Evolutionary conservation across 2,888 invertebrate species (phyloP).

Genomic region (Polymixis flavicincta): DNA sequence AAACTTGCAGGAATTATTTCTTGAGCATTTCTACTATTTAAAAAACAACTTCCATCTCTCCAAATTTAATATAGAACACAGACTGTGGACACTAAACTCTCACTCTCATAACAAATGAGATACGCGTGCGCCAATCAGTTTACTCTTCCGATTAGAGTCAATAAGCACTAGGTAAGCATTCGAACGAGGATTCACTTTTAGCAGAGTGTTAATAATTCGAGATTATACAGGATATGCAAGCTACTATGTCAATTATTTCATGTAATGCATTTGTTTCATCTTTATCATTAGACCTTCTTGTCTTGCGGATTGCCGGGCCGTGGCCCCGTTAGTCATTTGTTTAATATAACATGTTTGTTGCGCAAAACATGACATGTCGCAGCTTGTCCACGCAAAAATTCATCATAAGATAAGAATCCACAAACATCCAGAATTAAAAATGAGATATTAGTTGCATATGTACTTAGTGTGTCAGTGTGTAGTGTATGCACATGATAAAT

Average conservation of each 20-base stretch:
- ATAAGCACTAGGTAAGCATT: slow-evolving; percentile 59
- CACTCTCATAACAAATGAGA: slow-evolving; percentile 63
- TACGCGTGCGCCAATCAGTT: slow-evolving; percentile 67
- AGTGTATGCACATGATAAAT: neutral
- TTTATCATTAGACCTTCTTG: slow-evolving; percentile 6
- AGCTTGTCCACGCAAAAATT: slow-evolving; percentile 11
- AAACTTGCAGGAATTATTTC: neutral
- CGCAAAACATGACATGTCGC: slow-evolving; percentile 6
- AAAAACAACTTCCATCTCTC: slow-evolving; percentile 20
- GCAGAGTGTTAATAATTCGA: slow-evolving; percentile 36
- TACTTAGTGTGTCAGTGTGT: too few species aligned
- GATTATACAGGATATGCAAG: slow-evolving; percentile 12
- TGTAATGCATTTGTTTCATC: neutral
- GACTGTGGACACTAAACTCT: slow-evolving; percentile 53
- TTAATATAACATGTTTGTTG: slow-evolving; percentile 3
- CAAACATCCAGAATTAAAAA: neutral
- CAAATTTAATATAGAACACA: slow-evolving; percentile 38
- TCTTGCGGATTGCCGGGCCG: neutral
- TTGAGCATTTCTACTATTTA: neutral
- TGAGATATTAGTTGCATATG: neutral
- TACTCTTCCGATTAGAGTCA: slow-evolving; percentile 67
- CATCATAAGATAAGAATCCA: neutral
- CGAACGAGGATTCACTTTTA: slow-evolving; percentile 43
- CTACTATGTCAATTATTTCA: neutral
- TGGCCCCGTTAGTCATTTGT: slow-evolving; percentile 16